These are phyloP conservation scores for Eupelmus urozonus DNA, from an alignment of 2,888 invertebrate species.

Conservation along the genomic window DNA sequence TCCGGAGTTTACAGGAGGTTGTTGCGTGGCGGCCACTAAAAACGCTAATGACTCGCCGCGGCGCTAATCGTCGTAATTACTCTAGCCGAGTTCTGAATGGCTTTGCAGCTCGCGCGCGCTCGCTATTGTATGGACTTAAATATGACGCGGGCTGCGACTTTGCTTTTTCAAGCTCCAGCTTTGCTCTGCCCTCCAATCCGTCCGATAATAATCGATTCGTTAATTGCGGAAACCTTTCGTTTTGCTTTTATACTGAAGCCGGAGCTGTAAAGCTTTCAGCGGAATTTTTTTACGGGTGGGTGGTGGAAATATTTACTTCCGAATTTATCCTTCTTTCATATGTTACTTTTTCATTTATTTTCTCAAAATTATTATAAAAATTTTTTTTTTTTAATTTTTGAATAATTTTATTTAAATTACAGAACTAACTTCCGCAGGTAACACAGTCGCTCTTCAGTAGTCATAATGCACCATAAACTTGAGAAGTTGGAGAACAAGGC, in stretches of 20 bases:
- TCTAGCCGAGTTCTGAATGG: slow-evolving; percentile 46
- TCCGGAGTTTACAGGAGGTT: slow-evolving; percentile 34
- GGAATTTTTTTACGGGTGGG: too few species aligned
- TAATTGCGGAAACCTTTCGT: background rate
- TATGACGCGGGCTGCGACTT: background rate
- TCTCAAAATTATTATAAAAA: too few species aligned
- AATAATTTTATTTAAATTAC: too few species aligned
- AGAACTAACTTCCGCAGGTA: too few species aligned
- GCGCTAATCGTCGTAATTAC: slow-evolving; percentile 54
- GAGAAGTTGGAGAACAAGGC: background rate
- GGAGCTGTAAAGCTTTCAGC: too few species aligned
- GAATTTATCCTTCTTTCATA: too few species aligned
- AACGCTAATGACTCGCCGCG: slow-evolving; percentile 45
- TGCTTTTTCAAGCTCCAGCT: background rate
- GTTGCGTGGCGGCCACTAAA: slow-evolving; percentile 41
- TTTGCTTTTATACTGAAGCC: too few species aligned
- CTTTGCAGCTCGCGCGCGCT: background rate
- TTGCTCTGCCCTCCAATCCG: background rate
- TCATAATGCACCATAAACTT: background rate
- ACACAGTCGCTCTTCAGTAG: too few species aligned
- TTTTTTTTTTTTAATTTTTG: too few species aligned
- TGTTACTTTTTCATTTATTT: too few species aligned
- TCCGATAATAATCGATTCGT: slow-evolving; percentile 9
- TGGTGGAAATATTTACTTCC: too few species aligned
- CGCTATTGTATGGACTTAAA: slow-evolving; percentile 12